Percentiles rank a stretch among this genome's conserved stretches.
Evolutionary conservation across 2,797 vertebrate genomes (phyloP).

Genomic region (Synanceia verrucosa): DNA sequence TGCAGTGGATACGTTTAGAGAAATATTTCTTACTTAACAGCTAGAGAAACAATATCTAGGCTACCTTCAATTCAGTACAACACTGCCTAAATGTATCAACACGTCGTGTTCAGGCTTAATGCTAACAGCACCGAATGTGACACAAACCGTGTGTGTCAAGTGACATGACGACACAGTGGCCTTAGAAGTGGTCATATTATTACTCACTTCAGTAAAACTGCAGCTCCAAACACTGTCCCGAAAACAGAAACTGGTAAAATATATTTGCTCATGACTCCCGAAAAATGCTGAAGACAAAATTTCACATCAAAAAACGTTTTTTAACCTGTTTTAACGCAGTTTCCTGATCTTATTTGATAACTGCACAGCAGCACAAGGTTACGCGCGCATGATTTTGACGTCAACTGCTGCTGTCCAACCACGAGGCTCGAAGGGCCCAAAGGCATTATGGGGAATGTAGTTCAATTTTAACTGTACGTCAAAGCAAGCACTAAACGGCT

Average conservation of each 20-base stretch:
- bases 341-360: not conserved
- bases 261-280: conserved; percentile 75
- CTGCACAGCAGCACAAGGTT: conserved; percentile 55
- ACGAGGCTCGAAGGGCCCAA: accelerated
- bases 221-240: conserved; percentile 76
- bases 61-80: not conserved
- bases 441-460: conserved; percentile 67
- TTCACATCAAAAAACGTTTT: accelerated
- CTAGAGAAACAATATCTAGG: not conserved
- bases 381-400: conserved; percentile 45
- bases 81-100: no score
- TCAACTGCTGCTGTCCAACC: conserved; percentile 30
- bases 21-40: not conserved
- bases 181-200: not conserved
- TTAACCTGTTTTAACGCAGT: not conserved
- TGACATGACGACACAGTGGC: not conserved
- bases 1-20: not conserved
- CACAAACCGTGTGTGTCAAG: no score
- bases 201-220: conserved; percentile 83
- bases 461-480: not conserved
- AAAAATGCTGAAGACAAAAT: not conserved
- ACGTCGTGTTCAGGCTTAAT: not conserved
- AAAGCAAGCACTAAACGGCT: not conserved
- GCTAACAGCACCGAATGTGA: not conserved
- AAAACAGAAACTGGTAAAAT: conserved; percentile 79